Evolutionary conservation across 2,888 invertebrate genomes (phyloP).

Genomic region (Sarcophaga subvicina): DNA sequence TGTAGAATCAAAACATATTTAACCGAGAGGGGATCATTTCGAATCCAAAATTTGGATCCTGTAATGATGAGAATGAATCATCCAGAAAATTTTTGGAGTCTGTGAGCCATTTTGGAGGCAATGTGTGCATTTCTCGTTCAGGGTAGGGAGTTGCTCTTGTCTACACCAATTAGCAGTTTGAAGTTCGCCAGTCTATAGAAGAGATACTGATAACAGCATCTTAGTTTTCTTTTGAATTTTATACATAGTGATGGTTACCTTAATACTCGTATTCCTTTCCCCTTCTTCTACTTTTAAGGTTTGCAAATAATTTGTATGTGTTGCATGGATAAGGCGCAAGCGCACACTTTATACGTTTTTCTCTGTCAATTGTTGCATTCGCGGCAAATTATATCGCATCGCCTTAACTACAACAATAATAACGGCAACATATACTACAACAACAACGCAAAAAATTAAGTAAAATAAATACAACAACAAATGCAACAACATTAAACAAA

Average conservation of each 20-base stretch:
- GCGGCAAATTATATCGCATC: constrained; percentile 67
- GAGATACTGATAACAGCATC: too few species aligned
- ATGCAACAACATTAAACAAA: constrained; percentile 47
- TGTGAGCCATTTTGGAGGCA: too few species aligned
- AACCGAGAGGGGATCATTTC: too few species aligned
- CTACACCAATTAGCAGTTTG: neutral
- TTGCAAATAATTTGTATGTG: neutral
- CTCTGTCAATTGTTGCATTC: constrained; percentile 62
- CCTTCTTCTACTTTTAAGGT: too few species aligned
- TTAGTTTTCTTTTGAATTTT: too few species aligned
- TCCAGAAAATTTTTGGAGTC: too few species aligned
- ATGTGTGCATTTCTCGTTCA: too few species aligned
- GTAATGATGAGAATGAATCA: too few species aligned
- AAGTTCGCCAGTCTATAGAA: too few species aligned
- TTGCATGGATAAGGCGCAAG: neutral
- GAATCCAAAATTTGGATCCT: too few species aligned
- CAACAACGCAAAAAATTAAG: constrained; percentile 55
- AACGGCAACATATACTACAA: constrained; percentile 17
- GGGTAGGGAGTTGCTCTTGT: neutral
- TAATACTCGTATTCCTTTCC: neutral
- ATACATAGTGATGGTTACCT: neutral
- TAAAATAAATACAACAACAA: constrained; percentile 54
- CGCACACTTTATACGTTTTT: constrained; percentile 13
- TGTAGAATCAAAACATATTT: too few species aligned
- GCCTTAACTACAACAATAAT: constrained; percentile 55